Evolutionary conservation across 2,888 invertebrate species (phyloP).

Genomic region (Atrina japonica): DNA sequence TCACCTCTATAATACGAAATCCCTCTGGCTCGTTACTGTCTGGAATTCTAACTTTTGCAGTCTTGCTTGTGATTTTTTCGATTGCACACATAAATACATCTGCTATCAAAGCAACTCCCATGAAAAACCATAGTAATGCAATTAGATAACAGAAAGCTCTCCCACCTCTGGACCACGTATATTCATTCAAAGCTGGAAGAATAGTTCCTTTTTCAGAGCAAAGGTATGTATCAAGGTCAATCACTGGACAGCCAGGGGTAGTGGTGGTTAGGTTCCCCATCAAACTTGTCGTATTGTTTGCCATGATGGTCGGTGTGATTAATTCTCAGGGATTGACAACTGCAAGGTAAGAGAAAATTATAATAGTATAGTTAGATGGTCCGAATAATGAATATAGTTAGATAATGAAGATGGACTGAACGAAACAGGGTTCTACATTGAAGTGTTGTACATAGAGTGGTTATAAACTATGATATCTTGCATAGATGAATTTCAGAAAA

Average conservation of each 20-base stretch:
- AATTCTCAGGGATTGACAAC: too few species aligned
- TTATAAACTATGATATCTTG: too few species aligned
- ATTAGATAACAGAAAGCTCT: slow-evolving; percentile 82
- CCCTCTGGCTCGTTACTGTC: slow-evolving; percentile 68
- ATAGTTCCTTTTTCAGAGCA: slow-evolving; percentile 76
- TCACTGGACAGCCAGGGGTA: not conserved
- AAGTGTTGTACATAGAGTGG: too few species aligned
- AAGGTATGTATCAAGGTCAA: slow-evolving; percentile 79
- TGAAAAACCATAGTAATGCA: slow-evolving; percentile 83
- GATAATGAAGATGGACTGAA: too few species aligned
- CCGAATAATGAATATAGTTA: too few species aligned
- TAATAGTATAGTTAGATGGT: too few species aligned
- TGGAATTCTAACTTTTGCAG: slow-evolving; percentile 80
- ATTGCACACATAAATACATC: slow-evolving; percentile 84
- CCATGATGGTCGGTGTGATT: too few species aligned
- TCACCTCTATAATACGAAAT: slow-evolving; percentile 82
- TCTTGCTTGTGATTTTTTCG: slow-evolving; percentile 84
- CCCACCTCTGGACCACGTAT: slow-evolving; percentile 80
- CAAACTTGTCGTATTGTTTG: too few species aligned
- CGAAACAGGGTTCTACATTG: too few species aligned
- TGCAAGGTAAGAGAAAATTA: too few species aligned
- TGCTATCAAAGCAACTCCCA: slow-evolving; percentile 84
- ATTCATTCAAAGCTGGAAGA: slow-evolving; percentile 81
- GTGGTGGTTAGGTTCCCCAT: slow-evolving; percentile 24
- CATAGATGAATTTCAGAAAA: too few species aligned